Evolutionary conservation across 2,113 vertebrate species (phyloP), one percentile per base, ranked within the genome.

Genomic region (Chitala chitala): DNA sequence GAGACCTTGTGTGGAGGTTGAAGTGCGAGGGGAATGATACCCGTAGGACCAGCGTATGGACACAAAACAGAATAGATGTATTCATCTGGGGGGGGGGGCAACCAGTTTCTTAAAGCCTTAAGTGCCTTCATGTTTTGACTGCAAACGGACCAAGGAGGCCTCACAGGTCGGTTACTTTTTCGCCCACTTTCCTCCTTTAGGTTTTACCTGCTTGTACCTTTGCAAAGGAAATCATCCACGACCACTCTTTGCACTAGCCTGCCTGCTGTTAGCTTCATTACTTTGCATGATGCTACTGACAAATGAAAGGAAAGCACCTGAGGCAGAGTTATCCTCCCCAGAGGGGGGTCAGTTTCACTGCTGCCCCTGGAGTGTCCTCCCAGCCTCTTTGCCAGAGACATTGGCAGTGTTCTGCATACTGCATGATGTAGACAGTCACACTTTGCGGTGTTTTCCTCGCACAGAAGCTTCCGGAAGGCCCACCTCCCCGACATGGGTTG

Each of bases 91-190:
- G 72, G 82, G 79, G 87, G 85, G 84, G 84, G 73, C 82, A 72
- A 79, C 71, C 77, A 72, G 78, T n/a, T n/a, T n/a, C 83, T 81
- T 75, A 70, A 81, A 81, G 81, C 82, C 77, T 78, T 86, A 88
- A 89, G 88, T 90, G 89, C 85, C 81, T 59, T 65, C 69, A 78
- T 90, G 89, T 90, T 91, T 80, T 88, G 83, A 86, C 89, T 88
- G 89, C 85, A 90, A 89, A 89, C 86, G 85, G 86, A 87, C 84
- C 83, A 76, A 82, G 74, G 78, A 87, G 80, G 83, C 81, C 87
- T 86, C 85, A 87, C 88, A 86, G 84, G 87, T 48, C 81, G 83
- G 84, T 86, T 89, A 84, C 82, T 77, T 79, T 91, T 85, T 85
- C 84, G 82, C 82, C 83, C 82, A 29, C 78, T 78, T 83, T 87